phyloP scores from a whole-genome alignment of 2,113 vertebrate species.

The Myotis davidii region DNA sequence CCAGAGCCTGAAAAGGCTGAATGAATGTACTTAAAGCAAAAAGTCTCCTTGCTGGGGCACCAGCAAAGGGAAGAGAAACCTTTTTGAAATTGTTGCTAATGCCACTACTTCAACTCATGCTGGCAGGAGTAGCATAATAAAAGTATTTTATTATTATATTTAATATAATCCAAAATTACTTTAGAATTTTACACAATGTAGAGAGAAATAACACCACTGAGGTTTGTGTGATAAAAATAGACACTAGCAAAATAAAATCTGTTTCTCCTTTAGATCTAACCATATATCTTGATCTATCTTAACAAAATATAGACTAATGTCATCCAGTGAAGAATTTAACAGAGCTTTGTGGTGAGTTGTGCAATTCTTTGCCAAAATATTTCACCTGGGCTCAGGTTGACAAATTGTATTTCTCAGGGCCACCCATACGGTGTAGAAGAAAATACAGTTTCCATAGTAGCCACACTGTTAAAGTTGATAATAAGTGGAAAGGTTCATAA shows the following conservation, averaged over 20 bases:
- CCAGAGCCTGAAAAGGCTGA: not conserved
- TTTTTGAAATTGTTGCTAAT: not conserved
- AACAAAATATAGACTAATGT: not conserved
- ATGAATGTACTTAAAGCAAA: not conserved
- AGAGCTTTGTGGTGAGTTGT: not conserved
- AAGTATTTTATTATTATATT: not conserved
- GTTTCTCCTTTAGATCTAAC: not conserved
- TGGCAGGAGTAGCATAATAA: not conserved
- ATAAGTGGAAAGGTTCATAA: conserved; percentile 19
- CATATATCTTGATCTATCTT: not conserved
- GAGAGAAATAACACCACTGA: not conserved
- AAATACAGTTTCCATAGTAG: not conserved
- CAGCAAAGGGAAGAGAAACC: not conserved
- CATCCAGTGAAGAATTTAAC: not conserved
- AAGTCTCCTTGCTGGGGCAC: not conserved
- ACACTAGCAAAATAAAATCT: not conserved
- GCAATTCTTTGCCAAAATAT: conserved; percentile 44
- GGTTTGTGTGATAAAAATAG: not conserved
- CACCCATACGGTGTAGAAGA: not conserved
- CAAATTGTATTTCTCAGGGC: conserved; percentile 16
- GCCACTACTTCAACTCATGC: not conserved
- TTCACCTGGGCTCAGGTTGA: conserved; percentile 33
- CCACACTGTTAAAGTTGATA: conserved; percentile 30
- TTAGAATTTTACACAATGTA: not conserved
- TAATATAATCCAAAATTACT: not conserved